Base-by-base conservation (phyloP, 1,140 invertebrate species). In the Drosophila serrata region DNA sequence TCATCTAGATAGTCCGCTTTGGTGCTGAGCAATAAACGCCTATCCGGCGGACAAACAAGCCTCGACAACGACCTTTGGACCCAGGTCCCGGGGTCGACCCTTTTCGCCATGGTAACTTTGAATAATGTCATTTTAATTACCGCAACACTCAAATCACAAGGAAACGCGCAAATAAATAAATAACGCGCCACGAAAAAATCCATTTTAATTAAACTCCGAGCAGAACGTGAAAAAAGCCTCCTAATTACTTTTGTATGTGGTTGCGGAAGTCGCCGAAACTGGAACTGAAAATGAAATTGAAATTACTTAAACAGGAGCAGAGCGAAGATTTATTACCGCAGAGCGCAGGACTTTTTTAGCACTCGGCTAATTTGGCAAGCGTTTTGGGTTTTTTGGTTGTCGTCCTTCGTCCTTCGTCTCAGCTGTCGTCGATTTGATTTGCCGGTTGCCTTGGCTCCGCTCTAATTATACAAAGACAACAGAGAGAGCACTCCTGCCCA, bases 61-160 rank as follows among this genome's bases (percentile, higher is more conserved):
- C 45, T 37, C 61, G 61, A 64, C 51, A 56, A 57, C 51, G 53
- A 49, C 60, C 74, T 68, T 82, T 65, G n/a, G 76, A 29, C 53
- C 45, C 35, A 37, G 39, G 6, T 6, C 56, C 35, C 59, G 12
- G 31, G 55, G 17, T 29, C 59, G 70, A 73, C 78, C 75, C 76
- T 79, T 80, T 88, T 82, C 22, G 22, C 35, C 51, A 37, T 56
- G 43, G 56, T 35, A 61, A 80, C 61, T 72, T 85, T 90, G 78
- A 90, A 85, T 90, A 90, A 90, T 90, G 85, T 90, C 86, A 80
- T 90, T 90, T 90, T 90, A 90, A 90, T 90, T 90, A 90, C 85
- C 86, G 67, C 86, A 79, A 79, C 79, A 85, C 75, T 81, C 58
- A 69, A 57, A 64, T 81, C 69, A 68, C 56, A 76, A 73, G 57